Conservation (phyloP, 2,797 vertebrate species). For the Sus cebifrons region DNA sequence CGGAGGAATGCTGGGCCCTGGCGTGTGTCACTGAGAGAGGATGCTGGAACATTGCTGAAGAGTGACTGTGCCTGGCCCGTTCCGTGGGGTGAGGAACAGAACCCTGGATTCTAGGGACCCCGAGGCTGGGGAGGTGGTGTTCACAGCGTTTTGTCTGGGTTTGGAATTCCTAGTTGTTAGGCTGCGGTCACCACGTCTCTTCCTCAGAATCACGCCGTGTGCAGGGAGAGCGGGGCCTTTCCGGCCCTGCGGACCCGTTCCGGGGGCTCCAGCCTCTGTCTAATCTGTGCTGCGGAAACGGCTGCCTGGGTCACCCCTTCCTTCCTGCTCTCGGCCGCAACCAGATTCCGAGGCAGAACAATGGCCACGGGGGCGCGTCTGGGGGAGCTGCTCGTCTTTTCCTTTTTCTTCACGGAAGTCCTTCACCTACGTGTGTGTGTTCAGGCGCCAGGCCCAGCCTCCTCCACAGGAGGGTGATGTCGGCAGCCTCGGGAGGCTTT, state of each 20-base stretch:
- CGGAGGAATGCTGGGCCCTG: neutral
- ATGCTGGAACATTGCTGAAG: neutral
- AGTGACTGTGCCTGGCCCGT: neutral
- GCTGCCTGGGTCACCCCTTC: conserved; percentile 83
- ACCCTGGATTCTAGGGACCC: neutral
- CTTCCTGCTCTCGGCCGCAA: conserved; percentile 69
- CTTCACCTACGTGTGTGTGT: conserved; percentile 79
- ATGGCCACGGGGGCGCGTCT: conserved; percentile 77
- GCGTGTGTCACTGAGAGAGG: neutral
- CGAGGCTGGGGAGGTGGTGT: neutral
- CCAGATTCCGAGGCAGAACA: conserved; percentile 67
- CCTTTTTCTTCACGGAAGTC: conserved; percentile 76
- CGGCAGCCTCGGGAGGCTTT: conserved; percentile 87
- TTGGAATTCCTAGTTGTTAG: neutral
- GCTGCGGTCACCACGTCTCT: conserved; percentile 31
- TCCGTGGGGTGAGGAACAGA: neutral
- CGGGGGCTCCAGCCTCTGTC: conserved; percentile 59
- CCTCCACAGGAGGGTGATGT: conserved; percentile 85
- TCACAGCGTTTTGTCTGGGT: conserved; percentile 9
- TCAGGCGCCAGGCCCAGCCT: conserved; percentile 79
- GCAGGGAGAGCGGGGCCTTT: neutral
- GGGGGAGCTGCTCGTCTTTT: conserved; percentile 65
- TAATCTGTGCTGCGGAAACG: conserved; percentile 81
- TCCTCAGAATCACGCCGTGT: conserved; percentile 32
- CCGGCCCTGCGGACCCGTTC: conserved; percentile 53